A percentile compares a stretch with the other conserved stretches of the same genome.
Conservation (phyloP, 2,797 vertebrate species). For the Esox lucius region DNA sequence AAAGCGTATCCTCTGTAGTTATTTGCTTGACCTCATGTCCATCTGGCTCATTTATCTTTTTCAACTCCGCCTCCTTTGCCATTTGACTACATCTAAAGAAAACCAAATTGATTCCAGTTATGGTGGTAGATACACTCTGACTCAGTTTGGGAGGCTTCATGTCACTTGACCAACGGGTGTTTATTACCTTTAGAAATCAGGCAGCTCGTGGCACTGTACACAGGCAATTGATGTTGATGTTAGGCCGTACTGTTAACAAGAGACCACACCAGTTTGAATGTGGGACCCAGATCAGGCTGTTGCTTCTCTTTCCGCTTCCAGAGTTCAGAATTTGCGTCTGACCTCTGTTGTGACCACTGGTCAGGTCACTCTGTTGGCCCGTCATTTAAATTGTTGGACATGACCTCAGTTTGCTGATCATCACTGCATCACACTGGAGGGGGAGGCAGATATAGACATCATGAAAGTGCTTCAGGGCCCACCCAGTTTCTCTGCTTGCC, state of each 20-base stretch:
- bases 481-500: constrained; percentile 15
- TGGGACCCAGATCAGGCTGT: background rate
- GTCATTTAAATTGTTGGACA: constrained; percentile 69
- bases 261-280: background rate
- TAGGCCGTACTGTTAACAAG: background rate
- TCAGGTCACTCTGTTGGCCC: constrained; percentile 14
- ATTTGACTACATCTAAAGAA: constrained; percentile 6
- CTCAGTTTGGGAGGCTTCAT: background rate
- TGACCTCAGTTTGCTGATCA: constrained; percentile 63
- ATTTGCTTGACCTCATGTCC: no score
- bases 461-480: constrained; percentile 51
- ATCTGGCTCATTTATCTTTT: no score
- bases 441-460: constrained; percentile 60
- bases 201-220: background rate
- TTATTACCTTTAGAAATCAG: background rate
- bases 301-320: background rate
- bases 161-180: background rate
- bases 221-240: background rate
- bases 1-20: no score
- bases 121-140: background rate
- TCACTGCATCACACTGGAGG: constrained; percentile 55
- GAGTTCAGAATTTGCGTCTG: background rate
- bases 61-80: no score
- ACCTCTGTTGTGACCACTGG: background rate
- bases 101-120: background rate